phyloP scores from a whole-genome alignment of 2,113 vertebrate genomes.

The Turnix velox region DNA sequence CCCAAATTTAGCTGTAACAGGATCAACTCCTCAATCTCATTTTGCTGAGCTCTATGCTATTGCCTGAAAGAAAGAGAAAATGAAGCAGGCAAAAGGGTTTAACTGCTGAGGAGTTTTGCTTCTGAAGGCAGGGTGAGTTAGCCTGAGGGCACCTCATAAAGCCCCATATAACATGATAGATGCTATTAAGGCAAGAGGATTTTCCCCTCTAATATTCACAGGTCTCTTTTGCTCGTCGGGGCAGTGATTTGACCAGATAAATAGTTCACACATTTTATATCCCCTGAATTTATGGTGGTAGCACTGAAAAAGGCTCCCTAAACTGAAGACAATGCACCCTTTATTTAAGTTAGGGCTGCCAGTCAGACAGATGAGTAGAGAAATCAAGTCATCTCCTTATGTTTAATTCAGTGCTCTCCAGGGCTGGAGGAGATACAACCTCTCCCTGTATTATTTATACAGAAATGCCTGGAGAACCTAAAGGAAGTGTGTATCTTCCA shows the following conservation, averaged over 20 bases:
- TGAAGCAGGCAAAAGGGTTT: not conserved
- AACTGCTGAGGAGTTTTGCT: not conserved
- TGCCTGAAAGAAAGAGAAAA: not conserved
- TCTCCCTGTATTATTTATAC: not conserved
- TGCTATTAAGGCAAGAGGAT: not conserved
- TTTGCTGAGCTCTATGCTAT: not conserved
- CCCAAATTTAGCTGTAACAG: not conserved
- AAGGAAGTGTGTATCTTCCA: not conserved
- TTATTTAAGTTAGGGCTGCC: not conserved
- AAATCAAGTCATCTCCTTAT: not conserved
- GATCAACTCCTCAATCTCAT: not conserved
- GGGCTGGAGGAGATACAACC: not conserved
- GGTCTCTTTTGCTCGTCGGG: not conserved
- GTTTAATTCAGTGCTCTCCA: not conserved
- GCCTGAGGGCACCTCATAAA: not conserved
- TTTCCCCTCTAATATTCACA: not conserved
- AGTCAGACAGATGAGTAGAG: not conserved
- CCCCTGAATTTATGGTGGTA: not conserved
- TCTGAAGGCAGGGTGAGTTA: not conserved
- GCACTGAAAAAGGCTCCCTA: not conserved
- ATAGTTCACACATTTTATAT: not conserved
- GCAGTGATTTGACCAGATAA: not conserved
- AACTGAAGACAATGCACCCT: not conserved
- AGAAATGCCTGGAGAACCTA: not conserved
- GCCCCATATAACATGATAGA: not conserved